These are phyloP conservation scores for Poecile montanus DNA, from an alignment of 2,797 vertebrate genomes.

Conservation along the genomic window DNA sequence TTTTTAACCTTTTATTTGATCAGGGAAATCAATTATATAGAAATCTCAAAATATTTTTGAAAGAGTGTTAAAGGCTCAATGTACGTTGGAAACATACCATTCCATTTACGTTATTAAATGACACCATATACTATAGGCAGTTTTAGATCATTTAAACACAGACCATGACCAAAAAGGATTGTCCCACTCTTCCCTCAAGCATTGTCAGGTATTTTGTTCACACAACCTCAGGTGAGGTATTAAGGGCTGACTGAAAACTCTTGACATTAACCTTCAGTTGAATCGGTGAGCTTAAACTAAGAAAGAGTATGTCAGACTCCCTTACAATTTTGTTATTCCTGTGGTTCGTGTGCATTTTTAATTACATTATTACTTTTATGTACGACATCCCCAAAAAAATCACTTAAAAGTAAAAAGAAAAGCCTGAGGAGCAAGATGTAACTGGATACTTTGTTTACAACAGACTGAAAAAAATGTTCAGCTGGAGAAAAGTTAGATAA, in stretches of 20 bases:
- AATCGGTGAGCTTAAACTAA: neutral
- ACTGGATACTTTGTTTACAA: neutral
- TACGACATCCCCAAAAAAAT: neutral
- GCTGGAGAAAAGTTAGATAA: neutral
- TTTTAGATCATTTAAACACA: neutral
- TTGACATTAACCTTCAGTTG: neutral
- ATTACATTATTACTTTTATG: neutral
- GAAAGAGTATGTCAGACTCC: neutral
- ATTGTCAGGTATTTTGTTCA: neutral
- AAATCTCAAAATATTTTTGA: neutral
- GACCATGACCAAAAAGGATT: neutral
- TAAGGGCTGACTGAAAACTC: neutral
- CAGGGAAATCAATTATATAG: neutral
- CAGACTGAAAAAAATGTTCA: neutral
- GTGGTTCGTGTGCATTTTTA: neutral
- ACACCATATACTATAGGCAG: accelerated
- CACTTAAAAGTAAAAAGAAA: neutral
- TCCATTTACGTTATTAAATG: neutral
- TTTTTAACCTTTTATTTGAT: neutral
- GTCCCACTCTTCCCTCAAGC: neutral
- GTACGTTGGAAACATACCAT: neutral
- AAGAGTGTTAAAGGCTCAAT: neutral
- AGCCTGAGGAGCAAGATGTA: neutral
- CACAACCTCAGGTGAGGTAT: accelerated
- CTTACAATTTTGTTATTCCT: neutral